These are phyloP conservation scores for Hyles lineata DNA, from an alignment of 2,888 invertebrate species.

Conservation along the genomic window DNA sequence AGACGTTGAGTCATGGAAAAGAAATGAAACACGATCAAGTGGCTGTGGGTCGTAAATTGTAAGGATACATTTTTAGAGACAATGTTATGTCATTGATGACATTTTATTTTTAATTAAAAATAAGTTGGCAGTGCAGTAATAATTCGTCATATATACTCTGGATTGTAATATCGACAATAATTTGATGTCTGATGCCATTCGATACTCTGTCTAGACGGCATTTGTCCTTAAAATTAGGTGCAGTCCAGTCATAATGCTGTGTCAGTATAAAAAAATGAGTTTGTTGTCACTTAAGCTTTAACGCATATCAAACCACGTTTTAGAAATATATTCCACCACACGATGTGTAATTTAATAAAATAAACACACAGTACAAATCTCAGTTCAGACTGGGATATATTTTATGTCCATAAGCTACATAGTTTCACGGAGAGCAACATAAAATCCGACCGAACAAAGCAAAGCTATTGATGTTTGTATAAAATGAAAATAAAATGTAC, in stretches of 20 bases:
- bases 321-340: not conserved
- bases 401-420: constrained; percentile 17
- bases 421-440: not conserved
- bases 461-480: constrained; percentile 12
- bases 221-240: too few relatives aligned
- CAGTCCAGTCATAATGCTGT: too few relatives aligned
- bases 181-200: too few relatives aligned
- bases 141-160: too few relatives aligned
- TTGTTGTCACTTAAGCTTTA: too few relatives aligned
- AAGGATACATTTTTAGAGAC: not conserved
- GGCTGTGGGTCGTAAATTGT: not conserved
- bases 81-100: too few relatives aligned
- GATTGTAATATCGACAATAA: too few relatives aligned
- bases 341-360: constrained; percentile 6
- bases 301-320: too few relatives aligned
- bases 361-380: constrained; percentile 7
- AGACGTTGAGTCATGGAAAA: constrained; percentile 9
- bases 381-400: constrained; percentile 5
- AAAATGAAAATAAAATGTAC: not conserved
- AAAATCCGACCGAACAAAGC: constrained; percentile 9
- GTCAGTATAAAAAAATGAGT: too few relatives aligned
- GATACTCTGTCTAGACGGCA: too few relatives aligned
- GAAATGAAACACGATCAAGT: not conserved
- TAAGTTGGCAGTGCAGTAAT: too few relatives aligned
- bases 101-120: too few relatives aligned